These are phyloP conservation scores for Blennius ocellaris DNA, from an alignment of 2,113 vertebrate genomes.

Conservation along the genomic window DNA sequence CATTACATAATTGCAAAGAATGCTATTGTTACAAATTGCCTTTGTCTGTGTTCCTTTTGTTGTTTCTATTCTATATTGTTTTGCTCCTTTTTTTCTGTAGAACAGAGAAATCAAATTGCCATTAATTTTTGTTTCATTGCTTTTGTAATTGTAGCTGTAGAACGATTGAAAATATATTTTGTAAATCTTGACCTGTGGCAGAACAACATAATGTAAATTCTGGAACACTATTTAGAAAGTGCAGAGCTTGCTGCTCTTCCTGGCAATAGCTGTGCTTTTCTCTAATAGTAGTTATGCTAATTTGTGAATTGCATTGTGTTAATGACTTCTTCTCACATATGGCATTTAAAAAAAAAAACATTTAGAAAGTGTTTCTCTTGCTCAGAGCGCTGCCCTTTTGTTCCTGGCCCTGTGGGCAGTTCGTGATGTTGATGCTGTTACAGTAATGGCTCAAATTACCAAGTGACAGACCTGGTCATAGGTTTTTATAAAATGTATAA, in stretches of 20 bases:
- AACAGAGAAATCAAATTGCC: neutral
- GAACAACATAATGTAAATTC: neutral
- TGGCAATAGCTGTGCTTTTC: slow-evolving; percentile 39
- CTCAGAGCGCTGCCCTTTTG: neutral
- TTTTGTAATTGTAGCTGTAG: neutral
- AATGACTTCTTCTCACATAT: slow-evolving; percentile 2
- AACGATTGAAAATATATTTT: neutral
- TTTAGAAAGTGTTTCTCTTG: neutral
- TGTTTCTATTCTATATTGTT: neutral
- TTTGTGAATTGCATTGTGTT: slow-evolving; percentile 23
- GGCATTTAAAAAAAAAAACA: slow-evolving; percentile 26
- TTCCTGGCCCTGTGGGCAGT: neutral
- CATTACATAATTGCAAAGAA: neutral
- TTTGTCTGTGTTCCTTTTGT: neutral
- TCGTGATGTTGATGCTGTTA: neutral
- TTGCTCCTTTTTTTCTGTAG: neutral
- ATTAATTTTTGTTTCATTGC: neutral
- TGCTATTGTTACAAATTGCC: neutral
- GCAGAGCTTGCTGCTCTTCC: slow-evolving; percentile 13
- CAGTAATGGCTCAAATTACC: slow-evolving; percentile 4
- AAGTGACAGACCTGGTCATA: slow-evolving; percentile 6
- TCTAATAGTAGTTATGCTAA: slow-evolving; percentile 38
- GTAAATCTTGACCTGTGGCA: neutral
- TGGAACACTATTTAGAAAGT: slow-evolving; percentile 16
- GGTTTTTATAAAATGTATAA: no score